Evolutionary conservation across 2,113 vertebrate species (phyloP).

Genomic region (Serilophus lunatus): DNA sequence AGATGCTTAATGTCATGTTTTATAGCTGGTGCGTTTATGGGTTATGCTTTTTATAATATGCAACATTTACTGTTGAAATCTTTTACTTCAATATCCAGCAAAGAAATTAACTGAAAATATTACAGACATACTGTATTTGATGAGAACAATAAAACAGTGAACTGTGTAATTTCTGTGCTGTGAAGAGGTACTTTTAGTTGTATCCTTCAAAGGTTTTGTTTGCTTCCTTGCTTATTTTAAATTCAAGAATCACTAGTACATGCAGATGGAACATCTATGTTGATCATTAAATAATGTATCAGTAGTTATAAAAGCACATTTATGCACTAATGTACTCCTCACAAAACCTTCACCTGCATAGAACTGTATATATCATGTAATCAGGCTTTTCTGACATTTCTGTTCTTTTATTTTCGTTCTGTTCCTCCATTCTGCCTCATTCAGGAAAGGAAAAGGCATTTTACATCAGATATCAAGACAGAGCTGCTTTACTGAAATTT

Average conservation of each 20-base stretch:
- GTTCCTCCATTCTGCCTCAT: background rate
- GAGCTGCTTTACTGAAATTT: background rate
- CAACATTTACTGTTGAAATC: background rate
- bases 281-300: background rate
- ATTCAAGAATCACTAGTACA: background rate
- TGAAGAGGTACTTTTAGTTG: background rate
- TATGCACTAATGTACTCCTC: background rate
- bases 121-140: background rate
- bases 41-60: background rate
- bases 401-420: background rate
- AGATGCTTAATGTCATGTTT: slow-evolving; percentile 49
- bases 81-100: slow-evolving; percentile 10
- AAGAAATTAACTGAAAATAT: slow-evolving; percentile 38
- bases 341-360: background rate
- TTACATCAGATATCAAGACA: background rate
- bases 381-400: background rate
- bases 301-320: background rate
- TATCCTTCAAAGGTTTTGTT: background rate
- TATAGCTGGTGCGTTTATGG: slow-evolving; percentile 28
- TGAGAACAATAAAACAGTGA: slow-evolving; percentile 5
- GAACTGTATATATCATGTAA: background rate
- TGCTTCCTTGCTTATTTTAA: background rate
- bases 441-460: background rate
- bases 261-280: background rate
- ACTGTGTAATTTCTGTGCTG: background rate